These are phyloP conservation scores for Saguinus midas DNA, from an alignment of 2,113 vertebrate genomes.

Conservation along the genomic window DNA sequence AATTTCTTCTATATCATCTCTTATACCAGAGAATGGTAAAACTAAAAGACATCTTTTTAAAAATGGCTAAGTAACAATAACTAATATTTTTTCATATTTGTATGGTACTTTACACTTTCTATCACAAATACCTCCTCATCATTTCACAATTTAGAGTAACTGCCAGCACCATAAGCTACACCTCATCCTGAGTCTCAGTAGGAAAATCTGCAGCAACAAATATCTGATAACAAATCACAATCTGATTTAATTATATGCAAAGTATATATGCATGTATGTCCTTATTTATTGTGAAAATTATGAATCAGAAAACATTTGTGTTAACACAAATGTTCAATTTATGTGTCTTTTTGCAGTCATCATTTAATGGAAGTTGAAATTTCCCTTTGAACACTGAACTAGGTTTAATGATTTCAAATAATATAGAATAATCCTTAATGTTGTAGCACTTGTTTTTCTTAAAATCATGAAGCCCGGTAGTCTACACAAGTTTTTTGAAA, in stretches of 20 bases:
- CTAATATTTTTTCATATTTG: background rate
- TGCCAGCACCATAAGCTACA: background rate
- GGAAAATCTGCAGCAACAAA: background rate
- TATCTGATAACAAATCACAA: background rate
- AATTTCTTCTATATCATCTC: background rate
- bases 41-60: background rate
- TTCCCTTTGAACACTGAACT: background rate
- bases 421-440: background rate
- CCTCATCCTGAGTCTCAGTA: background rate
- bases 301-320: background rate
- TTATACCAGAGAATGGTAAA: background rate
- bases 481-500: constrained; percentile 49
- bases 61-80: background rate
- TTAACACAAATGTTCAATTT: background rate
- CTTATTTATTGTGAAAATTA: background rate
- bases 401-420: constrained; percentile 26
- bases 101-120: background rate
- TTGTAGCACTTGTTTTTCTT: constrained; percentile 26
- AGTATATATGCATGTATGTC: background rate
- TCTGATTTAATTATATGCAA: background rate
- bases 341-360: background rate
- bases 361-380: constrained; percentile 37
- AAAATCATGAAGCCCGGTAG: background rate
- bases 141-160: background rate
- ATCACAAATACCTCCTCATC: background rate